Evolutionary conservation across 2,888 invertebrate genomes (phyloP), one percentile per base, ranked within the genome.

Genomic region (Dioctria linearis): DNA sequence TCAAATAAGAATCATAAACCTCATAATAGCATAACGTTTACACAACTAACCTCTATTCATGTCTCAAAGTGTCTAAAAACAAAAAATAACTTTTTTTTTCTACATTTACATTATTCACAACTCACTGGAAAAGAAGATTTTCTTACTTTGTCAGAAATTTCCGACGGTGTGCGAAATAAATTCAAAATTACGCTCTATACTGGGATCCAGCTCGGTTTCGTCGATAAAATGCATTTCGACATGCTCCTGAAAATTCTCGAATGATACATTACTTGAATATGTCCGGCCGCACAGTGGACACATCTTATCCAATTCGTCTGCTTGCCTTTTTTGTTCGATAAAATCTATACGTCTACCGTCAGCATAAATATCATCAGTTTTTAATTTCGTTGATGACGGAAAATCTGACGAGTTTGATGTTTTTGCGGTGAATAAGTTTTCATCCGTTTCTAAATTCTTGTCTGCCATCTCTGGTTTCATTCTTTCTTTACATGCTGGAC

Each of bases 191-290:
- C 91, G 90, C 78, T 90, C 89, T n/a, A 54, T 2, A 69, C 91
- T 91, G 13, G 83, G 81, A 25, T 92, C 91, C 6, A 86, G 82
- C 81, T 91, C 91, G 79, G 87, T 87, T 51, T 93, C 92, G 83
- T 92, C 91, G 80, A 91, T 88, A 87, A 95, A 95, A 89, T 95
- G 95, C 84, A 90, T 92, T 87, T 95, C 92, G 43, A 96, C 95
- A 88, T 96, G 95, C 80, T 92, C 90, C 83, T 93, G 92, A 86
- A 95, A 95, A 67, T 91, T 91, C 42, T 91, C 88, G 87, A 95
- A 94, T 39, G 90, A 86, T 9, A 90, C 86, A 79, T 91, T 89
- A 86, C 90, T 91, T 65, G 89, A 89, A 85, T 93, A 95, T 83
- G 90, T 89, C 86, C 91, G 90, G 8, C 92, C 93, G 88, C 95